Evolutionary conservation across 2,888 invertebrate genomes (phyloP).

Genomic region (Augochlorella aurata): DNA sequence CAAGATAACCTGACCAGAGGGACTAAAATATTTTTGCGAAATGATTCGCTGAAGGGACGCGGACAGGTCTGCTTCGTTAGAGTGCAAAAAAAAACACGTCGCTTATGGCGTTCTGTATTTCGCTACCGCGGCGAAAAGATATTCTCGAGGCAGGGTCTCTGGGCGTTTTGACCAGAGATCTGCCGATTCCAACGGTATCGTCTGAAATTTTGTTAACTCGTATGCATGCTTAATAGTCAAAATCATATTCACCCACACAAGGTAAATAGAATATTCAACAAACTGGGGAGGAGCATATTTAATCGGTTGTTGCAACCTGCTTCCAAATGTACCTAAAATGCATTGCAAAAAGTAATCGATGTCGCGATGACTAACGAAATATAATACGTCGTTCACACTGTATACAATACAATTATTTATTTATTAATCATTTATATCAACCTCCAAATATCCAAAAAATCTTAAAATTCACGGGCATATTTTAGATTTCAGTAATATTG

Average conservation of each 20-base stretch:
- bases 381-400: no score
- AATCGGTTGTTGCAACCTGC: no score
- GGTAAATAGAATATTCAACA: neutral
- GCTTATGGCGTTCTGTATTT: neutral
- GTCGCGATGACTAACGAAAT: no score
- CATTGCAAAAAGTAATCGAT: no score
- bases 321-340: no score
- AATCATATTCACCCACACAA: neutral
- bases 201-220: neutral
- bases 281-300: no score
- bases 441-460: no score
- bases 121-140: neutral
- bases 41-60: neutral
- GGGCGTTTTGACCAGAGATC: neutral
- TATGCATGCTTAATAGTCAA: neutral
- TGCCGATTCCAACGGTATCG: neutral
- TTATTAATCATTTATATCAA: no score
- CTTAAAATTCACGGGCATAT: no score
- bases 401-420: no score
- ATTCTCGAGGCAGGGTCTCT: neutral
- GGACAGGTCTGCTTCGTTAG: constrained; percentile 4
- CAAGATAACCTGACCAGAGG: neutral
- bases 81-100: constrained; percentile 1
- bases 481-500: no score
- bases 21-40: constrained; percentile 5